Conservation (phyloP, 2,113 vertebrate genomes). For the Periophthalmodon schlosseri region DNA sequence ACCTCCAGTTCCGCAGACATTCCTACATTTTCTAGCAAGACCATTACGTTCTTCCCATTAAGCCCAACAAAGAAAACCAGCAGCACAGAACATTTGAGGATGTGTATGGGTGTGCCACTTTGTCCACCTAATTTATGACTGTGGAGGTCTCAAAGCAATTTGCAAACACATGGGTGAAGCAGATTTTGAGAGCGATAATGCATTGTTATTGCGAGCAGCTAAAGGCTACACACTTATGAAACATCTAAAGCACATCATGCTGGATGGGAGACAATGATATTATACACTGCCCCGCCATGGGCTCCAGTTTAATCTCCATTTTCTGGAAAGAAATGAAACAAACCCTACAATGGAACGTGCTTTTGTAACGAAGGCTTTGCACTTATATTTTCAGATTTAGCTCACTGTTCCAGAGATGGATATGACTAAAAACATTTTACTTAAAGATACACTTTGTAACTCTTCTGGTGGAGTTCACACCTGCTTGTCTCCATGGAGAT, state of each 20-base stretch:
- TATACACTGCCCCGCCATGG: background rate
- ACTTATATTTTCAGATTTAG: background rate
- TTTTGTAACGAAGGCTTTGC: background rate
- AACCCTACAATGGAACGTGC: background rate
- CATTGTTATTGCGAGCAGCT: conserved; percentile 11
- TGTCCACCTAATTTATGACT: conserved; percentile 39
- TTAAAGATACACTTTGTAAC: too few species aligned
- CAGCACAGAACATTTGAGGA: conserved; percentile 2
- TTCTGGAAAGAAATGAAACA: background rate
- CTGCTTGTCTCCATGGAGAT: too few species aligned
- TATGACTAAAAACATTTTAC: too few species aligned
- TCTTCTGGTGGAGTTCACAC: too few species aligned
- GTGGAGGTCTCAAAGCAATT: conserved; percentile 24
- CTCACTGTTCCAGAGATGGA: background rate
- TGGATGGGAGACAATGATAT: background rate
- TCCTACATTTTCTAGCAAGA: background rate
- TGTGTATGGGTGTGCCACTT: conserved; percentile 22
- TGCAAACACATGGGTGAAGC: conserved; percentile 27
- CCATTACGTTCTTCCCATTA: background rate
- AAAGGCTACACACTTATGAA: conserved; percentile 18
- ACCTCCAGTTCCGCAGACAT: background rate
- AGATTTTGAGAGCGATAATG: conserved; percentile 14
- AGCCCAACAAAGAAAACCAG: conserved; percentile 7
- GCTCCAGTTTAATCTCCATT: background rate
- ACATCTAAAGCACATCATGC: background rate